Conservation (phyloP, 1,140 invertebrate species). For the Cyclargus thomasi region DNA sequence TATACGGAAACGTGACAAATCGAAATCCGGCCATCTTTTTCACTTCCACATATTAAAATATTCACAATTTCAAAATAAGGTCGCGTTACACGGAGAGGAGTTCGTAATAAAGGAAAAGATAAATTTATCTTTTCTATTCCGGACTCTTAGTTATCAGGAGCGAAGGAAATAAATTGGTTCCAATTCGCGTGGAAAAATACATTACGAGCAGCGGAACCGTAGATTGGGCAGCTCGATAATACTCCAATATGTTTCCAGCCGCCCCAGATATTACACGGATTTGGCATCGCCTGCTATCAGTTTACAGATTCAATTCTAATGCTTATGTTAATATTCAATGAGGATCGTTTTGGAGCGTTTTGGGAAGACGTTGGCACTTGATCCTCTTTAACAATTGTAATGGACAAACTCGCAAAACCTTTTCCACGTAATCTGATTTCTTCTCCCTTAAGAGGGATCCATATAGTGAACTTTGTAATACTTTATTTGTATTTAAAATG, state of each 20-base stretch:
- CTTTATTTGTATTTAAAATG: no score
- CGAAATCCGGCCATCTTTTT: not conserved
- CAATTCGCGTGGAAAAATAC: not conserved
- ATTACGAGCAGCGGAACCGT: not conserved
- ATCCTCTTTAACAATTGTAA: not conserved
- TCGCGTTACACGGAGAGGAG: not conserved
- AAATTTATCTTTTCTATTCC: not conserved
- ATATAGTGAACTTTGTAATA: no score
- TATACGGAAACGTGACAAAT: not conserved
- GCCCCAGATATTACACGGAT: not conserved
- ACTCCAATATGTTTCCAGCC: not conserved
- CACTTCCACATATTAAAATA: not conserved
- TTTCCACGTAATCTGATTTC: not conserved
- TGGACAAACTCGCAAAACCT: not conserved
- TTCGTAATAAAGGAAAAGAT: not conserved
- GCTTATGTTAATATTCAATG: not conserved
- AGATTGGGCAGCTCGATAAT: not conserved
- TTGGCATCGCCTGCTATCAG: not conserved
- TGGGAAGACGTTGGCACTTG: not conserved
- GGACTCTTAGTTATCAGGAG: slow-evolving; percentile 2
- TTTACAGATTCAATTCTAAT: not conserved
- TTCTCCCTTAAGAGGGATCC: no score
- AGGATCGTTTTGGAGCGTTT: not conserved
- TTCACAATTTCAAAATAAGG: not conserved
- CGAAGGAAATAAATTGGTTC: not conserved